Conservation (phyloP, 2,113 vertebrate species). For the Canis aureus region DNA sequence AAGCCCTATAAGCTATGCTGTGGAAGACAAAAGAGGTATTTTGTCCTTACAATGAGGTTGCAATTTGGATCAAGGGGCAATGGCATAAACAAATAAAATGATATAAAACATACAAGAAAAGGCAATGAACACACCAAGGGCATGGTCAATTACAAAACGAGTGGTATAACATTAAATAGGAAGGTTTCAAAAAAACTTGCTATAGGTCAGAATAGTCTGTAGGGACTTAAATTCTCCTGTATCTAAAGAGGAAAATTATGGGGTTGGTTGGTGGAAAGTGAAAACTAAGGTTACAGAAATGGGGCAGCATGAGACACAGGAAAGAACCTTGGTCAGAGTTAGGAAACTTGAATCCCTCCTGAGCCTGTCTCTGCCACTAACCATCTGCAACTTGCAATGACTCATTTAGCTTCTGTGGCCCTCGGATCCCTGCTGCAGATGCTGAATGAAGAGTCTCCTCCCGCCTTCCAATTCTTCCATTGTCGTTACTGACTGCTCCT, state of each 20-base stretch:
- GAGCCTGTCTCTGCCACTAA: neutral
- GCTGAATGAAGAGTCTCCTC: neutral
- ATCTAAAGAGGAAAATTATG: slow-evolving; percentile 2
- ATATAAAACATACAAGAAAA: neutral
- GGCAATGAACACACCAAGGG: neutral
- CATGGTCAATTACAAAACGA: neutral
- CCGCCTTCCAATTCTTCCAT: neutral
- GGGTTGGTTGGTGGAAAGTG: neutral
- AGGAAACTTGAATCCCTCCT: slow-evolving; percentile 32
- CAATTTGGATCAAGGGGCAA: neutral
- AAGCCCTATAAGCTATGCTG: neutral
- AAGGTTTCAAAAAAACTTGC: neutral
- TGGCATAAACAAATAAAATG: neutral
- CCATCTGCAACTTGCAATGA: slow-evolving; percentile 40
- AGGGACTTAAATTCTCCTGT: neutral
- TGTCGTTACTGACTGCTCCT: neutral
- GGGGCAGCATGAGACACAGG: neutral
- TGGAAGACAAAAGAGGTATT: neutral
- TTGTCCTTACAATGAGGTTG: neutral
- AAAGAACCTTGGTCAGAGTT: slow-evolving; percentile 36
- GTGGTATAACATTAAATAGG: neutral
- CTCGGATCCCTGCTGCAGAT: neutral
- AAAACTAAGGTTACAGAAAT: slow-evolving; percentile 33
- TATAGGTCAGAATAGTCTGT: neutral
- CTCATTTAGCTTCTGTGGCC: neutral